Evolutionary conservation across 2,888 invertebrate species (phyloP).

Genomic region (Lithophane semibrunnea): DNA sequence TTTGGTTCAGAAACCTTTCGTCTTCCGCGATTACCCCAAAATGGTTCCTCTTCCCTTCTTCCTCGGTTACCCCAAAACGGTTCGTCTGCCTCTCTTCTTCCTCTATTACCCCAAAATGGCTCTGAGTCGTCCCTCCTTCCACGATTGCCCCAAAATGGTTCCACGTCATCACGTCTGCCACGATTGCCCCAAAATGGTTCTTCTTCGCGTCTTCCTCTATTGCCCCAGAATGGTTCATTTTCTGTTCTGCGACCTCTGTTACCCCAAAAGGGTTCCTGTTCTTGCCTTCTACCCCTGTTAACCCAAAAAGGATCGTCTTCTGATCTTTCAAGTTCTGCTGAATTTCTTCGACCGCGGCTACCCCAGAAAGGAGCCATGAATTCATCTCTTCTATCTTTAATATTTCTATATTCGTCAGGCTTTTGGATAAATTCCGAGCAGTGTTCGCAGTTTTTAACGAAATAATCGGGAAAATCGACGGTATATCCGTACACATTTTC

Average conservation of each 20-base stretch:
- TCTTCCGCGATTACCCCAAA: slow-evolving; percentile 87
- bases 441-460: slow-evolving; percentile 70
- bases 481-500: slow-evolving; percentile 70
- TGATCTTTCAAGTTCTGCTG: slow-evolving; percentile 53
- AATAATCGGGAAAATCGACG: slow-evolving; percentile 63
- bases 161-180: slow-evolving; percentile 77
- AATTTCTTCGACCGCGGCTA: slow-evolving; percentile 61
- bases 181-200: slow-evolving; percentile 89
- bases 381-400: slow-evolving; percentile 72
- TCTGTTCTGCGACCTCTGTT: slow-evolving; percentile 75
- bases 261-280: slow-evolving; percentile 79
- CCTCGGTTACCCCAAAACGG: slow-evolving; percentile 89
- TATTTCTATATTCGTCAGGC: slow-evolving; percentile 54
- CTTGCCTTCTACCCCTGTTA: slow-evolving; percentile 76
- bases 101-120: slow-evolving; percentile 79
- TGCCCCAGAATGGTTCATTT: slow-evolving; percentile 79
- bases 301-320: slow-evolving; percentile 79
- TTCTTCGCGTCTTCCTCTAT: slow-evolving; percentile 79
- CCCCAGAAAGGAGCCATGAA: slow-evolving; percentile 71
- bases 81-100: slow-evolving; percentile 75
- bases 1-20: slow-evolving; percentile 72
- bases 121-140: slow-evolving; percentile 72
- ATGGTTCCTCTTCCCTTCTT: slow-evolving; percentile 77
- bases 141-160: slow-evolving; percentile 79
- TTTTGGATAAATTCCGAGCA: slow-evolving; percentile 53